These are phyloP conservation scores for Helicoverpa assulta DNA, from an alignment of 2,888 invertebrate genomes.

Conservation along the genomic window DNA sequence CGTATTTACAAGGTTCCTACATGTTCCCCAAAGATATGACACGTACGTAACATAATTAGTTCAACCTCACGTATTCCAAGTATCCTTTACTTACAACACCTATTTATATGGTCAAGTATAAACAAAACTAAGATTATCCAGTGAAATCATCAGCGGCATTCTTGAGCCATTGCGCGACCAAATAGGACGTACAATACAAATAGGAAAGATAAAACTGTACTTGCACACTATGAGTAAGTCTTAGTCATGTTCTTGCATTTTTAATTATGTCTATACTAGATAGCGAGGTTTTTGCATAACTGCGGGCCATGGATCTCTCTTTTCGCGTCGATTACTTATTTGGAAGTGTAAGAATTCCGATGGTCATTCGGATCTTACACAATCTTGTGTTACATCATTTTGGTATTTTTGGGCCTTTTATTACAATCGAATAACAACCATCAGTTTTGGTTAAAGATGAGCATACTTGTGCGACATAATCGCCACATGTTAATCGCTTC, in stretches of 20 bases:
- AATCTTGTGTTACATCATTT: slow-evolving; percentile 47
- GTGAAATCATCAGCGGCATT: slow-evolving; percentile 64
- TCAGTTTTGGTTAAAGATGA: slow-evolving; percentile 17
- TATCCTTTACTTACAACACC: slow-evolving; percentile 64
- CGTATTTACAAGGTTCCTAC: slow-evolving; percentile 43
- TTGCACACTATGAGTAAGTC: slow-evolving; percentile 63
- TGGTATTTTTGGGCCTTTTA: slow-evolving; percentile 28
- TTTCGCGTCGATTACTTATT: slow-evolving; percentile 48
- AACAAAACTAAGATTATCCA: slow-evolving; percentile 59
- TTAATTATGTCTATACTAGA: slow-evolving; percentile 38
- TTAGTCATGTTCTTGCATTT: slow-evolving; percentile 48
- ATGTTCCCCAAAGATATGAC: slow-evolving; percentile 73
- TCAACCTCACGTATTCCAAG: slow-evolving; percentile 74
- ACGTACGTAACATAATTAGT: slow-evolving; percentile 75
- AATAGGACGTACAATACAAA: slow-evolving; percentile 59
- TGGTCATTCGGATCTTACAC: slow-evolving; percentile 40
- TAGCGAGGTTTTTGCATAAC: slow-evolving; percentile 45
- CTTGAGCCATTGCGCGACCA: slow-evolving; percentile 58
- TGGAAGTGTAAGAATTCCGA: slow-evolving; percentile 41
- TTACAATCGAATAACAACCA: slow-evolving; percentile 41
- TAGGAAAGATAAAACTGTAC: slow-evolving; percentile 58
- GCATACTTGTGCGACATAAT: background rate
- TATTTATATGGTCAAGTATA: slow-evolving; percentile 67
- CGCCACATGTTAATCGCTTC: background rate
- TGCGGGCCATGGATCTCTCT: slow-evolving; percentile 54